Evolutionary conservation across 1,140 invertebrate species (phyloP).

Genomic region (Dendroctonus ponderosae): DNA sequence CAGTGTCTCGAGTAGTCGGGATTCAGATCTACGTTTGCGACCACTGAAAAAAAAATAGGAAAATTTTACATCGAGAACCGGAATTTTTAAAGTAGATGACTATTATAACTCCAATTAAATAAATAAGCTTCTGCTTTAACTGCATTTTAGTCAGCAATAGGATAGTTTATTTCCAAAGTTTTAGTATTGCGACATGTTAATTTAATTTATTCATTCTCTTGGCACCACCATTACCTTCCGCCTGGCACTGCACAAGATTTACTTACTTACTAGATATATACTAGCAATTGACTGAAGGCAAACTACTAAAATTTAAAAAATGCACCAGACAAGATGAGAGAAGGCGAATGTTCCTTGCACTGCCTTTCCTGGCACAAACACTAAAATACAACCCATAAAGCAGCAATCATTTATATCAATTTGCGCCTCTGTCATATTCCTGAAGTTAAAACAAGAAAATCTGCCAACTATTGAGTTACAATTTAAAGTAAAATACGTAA

Average conservation of each 20-base stretch:
- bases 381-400: too few relatives aligned
- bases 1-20: constrained; percentile 35
- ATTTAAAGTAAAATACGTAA: too few relatives aligned
- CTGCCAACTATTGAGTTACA: too few relatives aligned
- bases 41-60: constrained; percentile 33
- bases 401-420: too few relatives aligned
- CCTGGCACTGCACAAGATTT: too few relatives aligned
- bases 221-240: not conserved
- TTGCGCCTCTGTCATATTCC: too few relatives aligned
- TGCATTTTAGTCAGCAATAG: not conserved
- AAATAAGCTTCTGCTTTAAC: not conserved
- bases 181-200: not conserved
- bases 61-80: not conserved
- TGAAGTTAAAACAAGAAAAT: too few relatives aligned
- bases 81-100: not conserved
- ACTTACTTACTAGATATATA: too few relatives aligned
- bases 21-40: constrained; percentile 37
- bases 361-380: too few relatives aligned
- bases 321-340: too few relatives aligned
- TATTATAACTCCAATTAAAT: not conserved
- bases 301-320: too few relatives aligned
- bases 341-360: too few relatives aligned
- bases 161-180: not conserved
- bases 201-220: not conserved
- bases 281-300: not conserved